These are phyloP conservation scores for Malurus cyaneus DNA, from an alignment of 2,113 vertebrate genomes.

Conservation along the genomic window DNA sequence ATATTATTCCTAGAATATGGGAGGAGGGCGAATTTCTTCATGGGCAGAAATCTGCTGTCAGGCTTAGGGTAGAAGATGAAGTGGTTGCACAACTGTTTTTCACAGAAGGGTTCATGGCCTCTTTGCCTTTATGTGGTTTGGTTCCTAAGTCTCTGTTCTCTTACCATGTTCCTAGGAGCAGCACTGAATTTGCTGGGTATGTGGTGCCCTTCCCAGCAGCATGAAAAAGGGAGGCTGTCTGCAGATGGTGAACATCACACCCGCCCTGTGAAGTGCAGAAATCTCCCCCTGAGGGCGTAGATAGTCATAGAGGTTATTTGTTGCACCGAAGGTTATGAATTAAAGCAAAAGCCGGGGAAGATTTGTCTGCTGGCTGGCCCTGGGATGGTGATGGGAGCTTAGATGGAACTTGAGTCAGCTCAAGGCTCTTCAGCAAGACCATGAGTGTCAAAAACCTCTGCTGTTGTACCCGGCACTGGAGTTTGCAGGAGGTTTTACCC, in stretches of 20 bases:
- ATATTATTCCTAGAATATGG: background rate
- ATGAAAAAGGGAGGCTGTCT: background rate
- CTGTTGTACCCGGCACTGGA: background rate
- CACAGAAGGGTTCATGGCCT: background rate
- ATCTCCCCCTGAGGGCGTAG: background rate
- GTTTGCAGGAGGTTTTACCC: background rate
- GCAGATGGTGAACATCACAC: background rate
- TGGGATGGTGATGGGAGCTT: background rate
- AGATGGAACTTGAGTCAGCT: background rate
- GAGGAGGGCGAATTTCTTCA: background rate
- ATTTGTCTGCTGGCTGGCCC: background rate
- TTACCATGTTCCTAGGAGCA: background rate
- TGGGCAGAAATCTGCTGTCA: conserved; percentile 5
- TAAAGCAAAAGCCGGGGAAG: background rate
- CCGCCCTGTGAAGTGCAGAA: background rate
- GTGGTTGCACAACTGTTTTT: background rate
- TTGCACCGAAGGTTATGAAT: background rate
- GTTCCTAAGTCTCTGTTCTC: background rate
- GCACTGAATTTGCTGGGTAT: background rate
- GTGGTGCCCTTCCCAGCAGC: fast-evolving
- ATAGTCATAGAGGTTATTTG: background rate
- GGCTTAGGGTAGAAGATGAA: background rate
- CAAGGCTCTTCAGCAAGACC: background rate
- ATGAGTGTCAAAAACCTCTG: background rate
- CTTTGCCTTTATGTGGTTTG: background rate